phyloP scores from a whole-genome alignment of 2,888 invertebrate genomes.

The Corbicula japonica region DNA sequence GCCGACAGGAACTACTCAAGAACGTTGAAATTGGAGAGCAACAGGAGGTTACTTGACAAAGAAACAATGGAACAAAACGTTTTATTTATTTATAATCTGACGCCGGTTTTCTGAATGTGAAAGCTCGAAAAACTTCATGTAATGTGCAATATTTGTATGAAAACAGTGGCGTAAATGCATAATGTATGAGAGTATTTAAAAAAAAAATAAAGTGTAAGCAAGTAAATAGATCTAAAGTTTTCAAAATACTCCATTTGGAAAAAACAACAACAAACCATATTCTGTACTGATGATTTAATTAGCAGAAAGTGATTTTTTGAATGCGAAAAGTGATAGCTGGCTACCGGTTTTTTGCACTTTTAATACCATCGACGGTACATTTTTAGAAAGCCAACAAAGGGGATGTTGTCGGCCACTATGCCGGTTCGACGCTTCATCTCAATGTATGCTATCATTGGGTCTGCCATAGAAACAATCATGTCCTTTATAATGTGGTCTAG shows the following conservation, averaged over 20 bases:
- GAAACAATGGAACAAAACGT: no score
- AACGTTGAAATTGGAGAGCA: slow-evolving; percentile 2
- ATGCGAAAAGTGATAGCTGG: background rate
- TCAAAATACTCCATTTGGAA: no score
- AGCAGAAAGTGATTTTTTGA: no score
- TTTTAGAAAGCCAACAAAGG: slow-evolving; percentile 36
- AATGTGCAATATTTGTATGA: background rate
- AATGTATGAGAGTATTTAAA: background rate
- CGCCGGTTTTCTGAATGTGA: no score
- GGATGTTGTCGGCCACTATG: slow-evolving; percentile 10
- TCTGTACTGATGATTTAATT: no score
- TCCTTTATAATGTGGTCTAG: slow-evolving; percentile 46
- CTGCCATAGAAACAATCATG: slow-evolving; percentile 48
- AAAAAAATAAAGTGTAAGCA: no score
- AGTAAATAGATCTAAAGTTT: no score
- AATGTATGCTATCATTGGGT: slow-evolving; percentile 63
- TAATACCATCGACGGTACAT: slow-evolving; percentile 50
- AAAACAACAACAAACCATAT: no score
- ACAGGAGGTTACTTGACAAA: background rate
- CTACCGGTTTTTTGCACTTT: slow-evolving; percentile 5
- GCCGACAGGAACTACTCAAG: slow-evolving; percentile 44
- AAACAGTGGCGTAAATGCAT: background rate
- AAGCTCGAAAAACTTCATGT: no score
- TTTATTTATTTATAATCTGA: no score
- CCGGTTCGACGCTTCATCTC: slow-evolving; percentile 49